A percentile compares a stretch with the other conserved stretches of the same genome.
phyloP scores from a whole-genome alignment of 2,888 invertebrate species.

The Acholoe squamosa region DNA sequence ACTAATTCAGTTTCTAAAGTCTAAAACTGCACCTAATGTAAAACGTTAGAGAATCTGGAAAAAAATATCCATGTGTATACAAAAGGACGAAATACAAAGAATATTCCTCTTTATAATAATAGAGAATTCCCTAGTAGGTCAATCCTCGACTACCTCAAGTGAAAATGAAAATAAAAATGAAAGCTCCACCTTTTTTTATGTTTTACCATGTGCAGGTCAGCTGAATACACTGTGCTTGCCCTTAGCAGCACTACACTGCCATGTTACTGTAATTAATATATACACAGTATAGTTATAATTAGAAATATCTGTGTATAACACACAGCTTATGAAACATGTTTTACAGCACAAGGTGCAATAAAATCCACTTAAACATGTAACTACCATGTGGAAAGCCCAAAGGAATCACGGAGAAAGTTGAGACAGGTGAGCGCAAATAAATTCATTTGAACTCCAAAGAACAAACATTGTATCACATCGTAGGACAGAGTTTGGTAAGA shows the following conservation, averaged over 20 bases:
- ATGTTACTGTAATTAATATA: neutral
- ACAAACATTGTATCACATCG: slow-evolving; percentile 3
- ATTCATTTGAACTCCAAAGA: slow-evolving; percentile 9
- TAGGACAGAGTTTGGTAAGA: neutral
- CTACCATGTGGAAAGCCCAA: slow-evolving; percentile 46
- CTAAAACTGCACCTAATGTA: slow-evolving; percentile 54
- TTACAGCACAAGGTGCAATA: neutral
- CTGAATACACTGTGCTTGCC: neutral
- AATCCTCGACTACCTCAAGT: slow-evolving; percentile 20
- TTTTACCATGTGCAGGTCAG: neutral
- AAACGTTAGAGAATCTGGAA: slow-evolving; percentile 57
- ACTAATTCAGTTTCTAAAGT: neutral
- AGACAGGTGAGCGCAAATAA: slow-evolving; percentile 30
- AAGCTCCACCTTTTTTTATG: neutral
- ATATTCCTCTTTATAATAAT: slow-evolving; percentile 31
- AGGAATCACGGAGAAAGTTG: slow-evolving; percentile 1
- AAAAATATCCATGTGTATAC: slow-evolving; percentile 58
- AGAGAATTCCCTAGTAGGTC: slow-evolving; percentile 44
- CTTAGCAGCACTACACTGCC: neutral
- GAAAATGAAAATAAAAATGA: slow-evolving; percentile 29
- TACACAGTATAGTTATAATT: too few species aligned
- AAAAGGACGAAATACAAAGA: slow-evolving; percentile 59
- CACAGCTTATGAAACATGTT: neutral
- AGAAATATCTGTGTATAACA: neutral
- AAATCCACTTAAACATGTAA: slow-evolving; percentile 4